A percentile compares a stretch with the other conserved stretches of the same genome.
Conservation (phyloP, 2,113 vertebrate species). For the Chlamydotis undulata region DNA sequence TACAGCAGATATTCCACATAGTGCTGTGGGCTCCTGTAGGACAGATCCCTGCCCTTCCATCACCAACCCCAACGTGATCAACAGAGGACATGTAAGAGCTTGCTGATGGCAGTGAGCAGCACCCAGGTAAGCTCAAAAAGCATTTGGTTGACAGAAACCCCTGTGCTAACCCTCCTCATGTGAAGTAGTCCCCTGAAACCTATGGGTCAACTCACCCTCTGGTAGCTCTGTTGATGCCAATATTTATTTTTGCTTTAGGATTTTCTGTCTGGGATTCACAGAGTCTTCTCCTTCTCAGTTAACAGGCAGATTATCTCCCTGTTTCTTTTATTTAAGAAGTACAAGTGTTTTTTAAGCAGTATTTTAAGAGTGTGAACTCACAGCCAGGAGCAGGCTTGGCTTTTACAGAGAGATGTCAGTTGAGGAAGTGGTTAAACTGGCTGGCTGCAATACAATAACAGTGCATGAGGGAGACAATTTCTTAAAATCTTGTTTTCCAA, state of each 20-base stretch:
- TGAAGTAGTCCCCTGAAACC: neutral
- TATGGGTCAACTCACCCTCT: neutral
- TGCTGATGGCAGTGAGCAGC: neutral
- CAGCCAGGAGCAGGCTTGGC: neutral
- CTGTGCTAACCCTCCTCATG: neutral
- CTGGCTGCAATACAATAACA: neutral
- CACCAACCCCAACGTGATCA: accelerated
- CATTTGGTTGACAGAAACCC: neutral
- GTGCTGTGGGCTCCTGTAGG: neutral
- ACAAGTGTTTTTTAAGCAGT: neutral
- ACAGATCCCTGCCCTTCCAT: neutral
- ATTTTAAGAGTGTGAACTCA: neutral
- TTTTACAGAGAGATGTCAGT: neutral
- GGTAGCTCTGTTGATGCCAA: neutral
- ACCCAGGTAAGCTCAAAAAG: neutral
- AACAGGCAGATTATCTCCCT: neutral
- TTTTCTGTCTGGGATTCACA: neutral
- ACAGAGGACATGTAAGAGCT: accelerated
- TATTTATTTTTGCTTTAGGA: neutral
- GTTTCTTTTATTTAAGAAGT: neutral
- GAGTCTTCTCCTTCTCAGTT: neutral
- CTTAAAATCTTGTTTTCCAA: neutral
- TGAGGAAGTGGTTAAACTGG: neutral
- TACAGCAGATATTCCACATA: neutral
- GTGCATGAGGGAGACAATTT: neutral